Conservation (phyloP, 1,140 invertebrate species). For the Polypedilum pembai region DNA sequence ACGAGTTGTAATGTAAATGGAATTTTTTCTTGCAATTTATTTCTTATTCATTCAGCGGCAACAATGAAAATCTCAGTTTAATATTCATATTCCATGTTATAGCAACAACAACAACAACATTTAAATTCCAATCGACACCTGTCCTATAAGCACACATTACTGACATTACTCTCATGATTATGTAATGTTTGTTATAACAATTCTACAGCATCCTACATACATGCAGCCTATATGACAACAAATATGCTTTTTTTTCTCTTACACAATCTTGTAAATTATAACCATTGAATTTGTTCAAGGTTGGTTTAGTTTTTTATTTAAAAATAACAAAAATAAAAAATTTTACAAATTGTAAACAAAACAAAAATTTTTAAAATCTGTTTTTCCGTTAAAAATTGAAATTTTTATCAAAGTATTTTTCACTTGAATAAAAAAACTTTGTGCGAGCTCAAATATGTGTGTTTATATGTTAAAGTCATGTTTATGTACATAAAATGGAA, state of each 20-base stretch:
- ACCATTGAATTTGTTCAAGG: too few species aligned
- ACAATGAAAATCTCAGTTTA: neutral
- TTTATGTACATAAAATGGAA: slow-evolving; percentile 24
- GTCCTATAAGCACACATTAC: neutral
- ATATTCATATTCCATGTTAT: neutral
- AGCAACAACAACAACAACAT: neutral
- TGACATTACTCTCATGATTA: neutral
- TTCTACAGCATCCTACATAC: too few species aligned
- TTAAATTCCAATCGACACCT: slow-evolving; percentile 1
- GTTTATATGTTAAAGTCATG: neutral
- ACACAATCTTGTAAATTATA: neutral
- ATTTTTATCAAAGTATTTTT: neutral
- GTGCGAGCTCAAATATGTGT: too few species aligned
- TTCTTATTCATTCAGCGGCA: neutral
- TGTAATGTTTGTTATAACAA: neutral
- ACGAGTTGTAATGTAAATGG: slow-evolving; percentile 11
- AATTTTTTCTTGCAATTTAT: neutral
- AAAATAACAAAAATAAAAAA: too few species aligned
- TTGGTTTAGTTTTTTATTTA: too few species aligned
- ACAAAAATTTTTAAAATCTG: neutral
- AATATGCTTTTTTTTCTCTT: neutral
- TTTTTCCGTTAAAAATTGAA: neutral
- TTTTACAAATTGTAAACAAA: too few species aligned
- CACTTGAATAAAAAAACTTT: too few species aligned
- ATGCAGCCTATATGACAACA: neutral